Conservation (phyloP, 2,113 vertebrate genomes). For the Hymenochirus boettgeri region DNA sequence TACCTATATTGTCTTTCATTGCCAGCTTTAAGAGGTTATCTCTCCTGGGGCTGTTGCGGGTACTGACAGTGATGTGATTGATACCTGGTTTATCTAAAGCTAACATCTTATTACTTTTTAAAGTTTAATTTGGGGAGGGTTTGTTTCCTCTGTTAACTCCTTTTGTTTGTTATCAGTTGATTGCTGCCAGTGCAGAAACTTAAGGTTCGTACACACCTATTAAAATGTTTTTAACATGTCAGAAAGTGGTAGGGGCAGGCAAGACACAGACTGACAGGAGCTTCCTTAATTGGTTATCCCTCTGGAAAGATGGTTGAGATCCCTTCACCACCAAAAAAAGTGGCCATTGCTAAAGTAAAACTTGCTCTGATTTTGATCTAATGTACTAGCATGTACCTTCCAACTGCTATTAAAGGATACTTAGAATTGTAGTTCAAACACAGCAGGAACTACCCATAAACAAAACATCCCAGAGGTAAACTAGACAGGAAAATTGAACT, state of each 20-base stretch:
- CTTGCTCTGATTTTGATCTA: too few relatives aligned
- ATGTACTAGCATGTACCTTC: too few relatives aligned
- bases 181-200: neutral
- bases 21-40: neutral
- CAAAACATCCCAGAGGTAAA: too few relatives aligned
- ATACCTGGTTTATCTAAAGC: slow-evolving; percentile 2
- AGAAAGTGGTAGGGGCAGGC: neutral
- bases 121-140: neutral
- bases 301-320: neutral
- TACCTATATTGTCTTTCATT: neutral
- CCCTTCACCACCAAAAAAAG: neutral
- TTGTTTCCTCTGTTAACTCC: slow-evolving; percentile 1
- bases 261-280: neutral
- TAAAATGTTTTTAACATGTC: neutral
- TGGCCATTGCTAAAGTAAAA: too few relatives aligned
- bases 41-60: neutral
- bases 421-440: too few relatives aligned
- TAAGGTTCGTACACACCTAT: too few relatives aligned
- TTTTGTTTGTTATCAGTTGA: neutral
- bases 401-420: neutral
- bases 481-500: too few relatives aligned
- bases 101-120: neutral
- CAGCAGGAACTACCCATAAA: too few relatives aligned
- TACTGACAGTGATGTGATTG: neutral
- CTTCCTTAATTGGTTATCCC: neutral